Base-by-base conservation (phyloP, 2,888 invertebrate genomes). In the Microctonus aethiopoides region DNA sequence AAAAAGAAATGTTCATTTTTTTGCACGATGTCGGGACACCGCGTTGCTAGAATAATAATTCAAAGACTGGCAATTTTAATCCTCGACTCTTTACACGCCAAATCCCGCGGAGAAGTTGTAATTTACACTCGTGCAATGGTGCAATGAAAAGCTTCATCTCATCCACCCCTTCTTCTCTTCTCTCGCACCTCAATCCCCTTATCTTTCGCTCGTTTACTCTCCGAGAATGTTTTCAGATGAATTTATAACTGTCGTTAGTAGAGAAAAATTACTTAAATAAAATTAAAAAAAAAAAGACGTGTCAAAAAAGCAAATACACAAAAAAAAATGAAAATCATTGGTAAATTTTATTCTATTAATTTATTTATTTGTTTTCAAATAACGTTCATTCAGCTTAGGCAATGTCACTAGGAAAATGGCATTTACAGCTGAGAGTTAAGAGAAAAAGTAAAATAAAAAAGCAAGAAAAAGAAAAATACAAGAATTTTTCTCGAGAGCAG, bases 11-110 rank as follows among this genome's bases (percentile, higher is more conserved):
- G 16, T 7, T n/a, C 2, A 46, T 46, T 46, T 41, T 13, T 46
- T 16, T 16, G 6, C 16, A 46, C 6, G 7, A 46, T 16, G 6
- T 46, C 3, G 7, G 1, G n/a, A 7, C 9, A 16, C 46, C 46
- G n/a, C 32, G 20, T 34, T 46, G 29, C n/a, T 29, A 26, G 61
- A 68, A 68, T 39, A 54, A 68, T 68, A 68, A 68, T 68, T 68
- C 54, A 52, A 36, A 29, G 34, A 22, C 11, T 9, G 26, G 61
- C 24, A 52, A 54, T 68, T 68, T 61, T 61, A 61, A 68, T 68
- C 61, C 29, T 9, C 20, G 24, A 39, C n/a, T 67, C 59, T 67
- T 59, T 34, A 51, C 52, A 68, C 26, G 41, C 67, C 41, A 61
- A 68, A 68, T 68, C 54, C 67, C 61, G 39, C 7, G 10, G 36